Conservation (phyloP, 2,888 invertebrate genomes). For the Lapara coniferarum region DNA sequence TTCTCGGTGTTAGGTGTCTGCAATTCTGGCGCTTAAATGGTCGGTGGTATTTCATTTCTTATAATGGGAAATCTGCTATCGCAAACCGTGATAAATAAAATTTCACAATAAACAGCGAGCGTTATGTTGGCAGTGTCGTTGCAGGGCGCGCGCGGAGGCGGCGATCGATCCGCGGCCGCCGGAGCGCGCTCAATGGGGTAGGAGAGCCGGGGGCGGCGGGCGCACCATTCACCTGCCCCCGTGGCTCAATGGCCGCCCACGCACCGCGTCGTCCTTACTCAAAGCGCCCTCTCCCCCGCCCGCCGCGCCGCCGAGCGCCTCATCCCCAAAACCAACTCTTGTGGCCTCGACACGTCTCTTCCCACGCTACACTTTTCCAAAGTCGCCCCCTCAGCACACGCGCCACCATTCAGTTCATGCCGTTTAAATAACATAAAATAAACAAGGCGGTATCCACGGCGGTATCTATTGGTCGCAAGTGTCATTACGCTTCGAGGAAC, state of each 20-base stretch:
- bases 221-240: slow-evolving; percentile 78
- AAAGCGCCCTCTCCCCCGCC: slow-evolving; percentile 44
- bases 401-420: slow-evolving; percentile 70
- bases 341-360: slow-evolving; percentile 64
- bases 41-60: background rate
- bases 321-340: slow-evolving; percentile 36
- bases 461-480: slow-evolving; percentile 24
- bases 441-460: slow-evolving; percentile 53
- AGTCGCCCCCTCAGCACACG: slow-evolving; percentile 68
- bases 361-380: slow-evolving; percentile 72
- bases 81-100: slow-evolving; percentile 4
- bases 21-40: background rate
- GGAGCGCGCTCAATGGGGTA: slow-evolving; percentile 61
- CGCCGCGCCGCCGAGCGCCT: slow-evolving; percentile 27
- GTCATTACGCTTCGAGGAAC: background rate
- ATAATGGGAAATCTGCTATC: background rate
- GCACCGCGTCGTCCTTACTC: slow-evolving; percentile 57
- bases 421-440: slow-evolving; percentile 65
- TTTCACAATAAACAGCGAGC: slow-evolving; percentile 16
- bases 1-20: background rate
- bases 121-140: slow-evolving; percentile 35
- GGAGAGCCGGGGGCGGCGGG: slow-evolving; percentile 56
- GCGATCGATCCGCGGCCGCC: slow-evolving; percentile 64
- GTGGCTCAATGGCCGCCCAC: slow-evolving; percentile 81
- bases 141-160: slow-evolving; percentile 48